phyloP scores from a whole-genome alignment of 2,888 invertebrate species.

The Tillus elongatus region DNA sequence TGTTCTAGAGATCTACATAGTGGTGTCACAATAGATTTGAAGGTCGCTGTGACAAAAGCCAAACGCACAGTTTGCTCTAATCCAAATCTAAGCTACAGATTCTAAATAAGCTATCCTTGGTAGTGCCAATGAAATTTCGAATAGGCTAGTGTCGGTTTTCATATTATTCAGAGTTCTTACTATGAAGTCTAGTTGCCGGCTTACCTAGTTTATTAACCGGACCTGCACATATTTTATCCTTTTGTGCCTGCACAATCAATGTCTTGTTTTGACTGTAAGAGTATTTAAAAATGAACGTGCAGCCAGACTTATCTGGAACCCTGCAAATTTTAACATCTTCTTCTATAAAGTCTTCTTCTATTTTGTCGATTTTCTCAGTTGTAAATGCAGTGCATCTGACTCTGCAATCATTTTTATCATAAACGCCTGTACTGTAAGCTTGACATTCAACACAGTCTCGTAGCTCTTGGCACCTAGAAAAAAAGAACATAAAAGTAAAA shows the following conservation, averaged over 20 bases:
- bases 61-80: too few species aligned
- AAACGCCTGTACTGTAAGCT: constrained; percentile 42
- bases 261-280: constrained; percentile 33
- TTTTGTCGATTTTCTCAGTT: constrained; percentile 34
- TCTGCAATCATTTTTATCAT: constrained; percentile 29
- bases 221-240: constrained; percentile 40
- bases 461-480: constrained; percentile 53
- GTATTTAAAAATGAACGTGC: constrained; percentile 44
- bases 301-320: constrained; percentile 39
- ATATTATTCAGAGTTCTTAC: too few species aligned
- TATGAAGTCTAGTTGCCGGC: too few species aligned
- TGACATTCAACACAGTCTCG: constrained; percentile 63
- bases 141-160: too few species aligned
- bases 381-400: constrained; percentile 31
- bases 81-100: too few species aligned
- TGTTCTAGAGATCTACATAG: too few species aligned
- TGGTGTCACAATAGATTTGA: too few species aligned
- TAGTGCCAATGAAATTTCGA: too few species aligned
- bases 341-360: constrained; percentile 27
- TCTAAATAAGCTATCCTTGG: too few species aligned
- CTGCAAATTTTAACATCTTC: constrained; percentile 38
- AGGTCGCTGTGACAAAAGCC: too few species aligned
- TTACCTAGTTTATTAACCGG: too few species aligned
- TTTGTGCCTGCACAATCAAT: constrained; percentile 40
- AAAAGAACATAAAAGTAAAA: too few species aligned